Percentiles rank a stretch among this genome's conserved stretches.
phyloP scores from a whole-genome alignment of 2,113 vertebrate species.

The Australoheros scitulus region DNA sequence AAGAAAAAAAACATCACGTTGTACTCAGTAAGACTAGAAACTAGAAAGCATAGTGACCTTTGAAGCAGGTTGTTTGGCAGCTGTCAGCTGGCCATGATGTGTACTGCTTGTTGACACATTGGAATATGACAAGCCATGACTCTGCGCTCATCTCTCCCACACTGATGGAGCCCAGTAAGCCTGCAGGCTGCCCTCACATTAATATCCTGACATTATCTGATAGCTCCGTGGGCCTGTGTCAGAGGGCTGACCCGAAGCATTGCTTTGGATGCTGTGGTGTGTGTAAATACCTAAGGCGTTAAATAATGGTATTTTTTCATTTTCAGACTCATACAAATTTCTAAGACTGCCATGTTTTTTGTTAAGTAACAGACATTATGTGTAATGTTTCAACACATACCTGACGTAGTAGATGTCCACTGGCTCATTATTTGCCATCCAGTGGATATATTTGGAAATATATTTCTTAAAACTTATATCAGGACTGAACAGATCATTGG shows the following conservation, averaged over 20 bases:
- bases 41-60: background rate
- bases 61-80: background rate
- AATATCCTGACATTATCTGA: conserved; percentile 3
- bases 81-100: background rate
- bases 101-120: background rate
- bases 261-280: background rate
- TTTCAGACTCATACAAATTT: background rate
- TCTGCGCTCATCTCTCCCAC: background rate
- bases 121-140: background rate
- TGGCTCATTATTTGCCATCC: background rate
- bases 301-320: background rate
- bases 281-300: background rate
- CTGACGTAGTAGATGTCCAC: background rate
- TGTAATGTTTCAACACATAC: background rate
- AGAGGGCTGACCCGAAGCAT: background rate
- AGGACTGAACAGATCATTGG: background rate
- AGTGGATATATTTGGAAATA: background rate
- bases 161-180: background rate
- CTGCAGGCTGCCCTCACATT: conserved; percentile 2
- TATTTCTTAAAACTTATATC: background rate
- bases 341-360: background rate
- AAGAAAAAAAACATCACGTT: background rate
- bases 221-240: background rate
- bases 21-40: background rate
- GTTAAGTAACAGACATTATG: background rate